Evolutionary conservation across 1,140 invertebrate species (phyloP), one percentile per base, ranked within the genome.

Genomic region (Drosophila neocordata): DNA sequence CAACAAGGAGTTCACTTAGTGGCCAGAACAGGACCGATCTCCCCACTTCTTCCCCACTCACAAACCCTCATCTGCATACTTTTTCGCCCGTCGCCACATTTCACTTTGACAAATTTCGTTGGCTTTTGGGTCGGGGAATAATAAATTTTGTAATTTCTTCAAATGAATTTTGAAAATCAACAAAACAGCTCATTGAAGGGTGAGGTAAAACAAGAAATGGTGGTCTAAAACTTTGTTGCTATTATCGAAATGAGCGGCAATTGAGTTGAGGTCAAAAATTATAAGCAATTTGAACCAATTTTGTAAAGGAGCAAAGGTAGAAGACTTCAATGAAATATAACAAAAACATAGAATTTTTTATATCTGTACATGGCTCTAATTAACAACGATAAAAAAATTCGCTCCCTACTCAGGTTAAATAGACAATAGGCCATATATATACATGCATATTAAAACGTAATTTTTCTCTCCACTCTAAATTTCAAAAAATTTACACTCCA

Each of bases 81-180:
- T 11, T 48, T 48, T 48, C 15, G 41, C 15, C 55, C 41, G 61
- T 53, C 44, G 44, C 35, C 72, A 63, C 73, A 67, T 62, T 74
- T 52, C 38, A 44, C 73, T 63, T 83, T 85, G 83, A 85, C 83
- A 87, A 85, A 85, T 85, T 85, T 82, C 65, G 24, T 77, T 78
- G 68, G 70, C 79, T 84, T 84, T 69, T 31, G 15, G 69, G 64
- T 60, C 38, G 12, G 34, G 34, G 78, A 78, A 85, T 85, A 85
- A 87, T 87, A 85, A 87, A 85, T 85, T 80, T 74, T 71, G 69
- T 77, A 80, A 78, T 87, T 87, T 87, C 80, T 77, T 67, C 68
- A 82, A 87, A 85, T 85, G 74, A 85, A 87, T 85, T 87, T 72
- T 74, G 76, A 75, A 83, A 79, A 76, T 78, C 58, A 72, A 67